phyloP scores from a whole-genome alignment of 2,888 invertebrate genomes.

The Xylocampa areola region DNA sequence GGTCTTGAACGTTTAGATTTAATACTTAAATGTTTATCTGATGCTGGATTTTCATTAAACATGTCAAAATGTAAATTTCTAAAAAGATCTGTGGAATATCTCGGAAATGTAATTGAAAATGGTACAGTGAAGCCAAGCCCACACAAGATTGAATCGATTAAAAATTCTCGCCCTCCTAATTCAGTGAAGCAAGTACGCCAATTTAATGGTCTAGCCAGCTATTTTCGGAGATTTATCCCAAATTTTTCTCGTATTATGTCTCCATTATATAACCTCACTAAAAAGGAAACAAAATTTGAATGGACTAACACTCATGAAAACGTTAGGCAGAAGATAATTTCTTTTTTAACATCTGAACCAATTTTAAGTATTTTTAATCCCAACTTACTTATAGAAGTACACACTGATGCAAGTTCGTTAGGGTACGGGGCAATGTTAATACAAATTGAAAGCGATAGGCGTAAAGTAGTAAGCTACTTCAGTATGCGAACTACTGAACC shows the following conservation, averaged over 20 bases:
- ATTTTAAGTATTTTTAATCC: neutral
- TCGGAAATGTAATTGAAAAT: conserved; percentile 1
- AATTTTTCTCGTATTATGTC: conserved; percentile 1
- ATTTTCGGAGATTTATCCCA: conserved; percentile 3
- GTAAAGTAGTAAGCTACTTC: neutral
- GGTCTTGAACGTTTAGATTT: neutral
- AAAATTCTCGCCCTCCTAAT: neutral
- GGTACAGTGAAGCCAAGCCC: neutral
- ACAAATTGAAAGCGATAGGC: neutral
- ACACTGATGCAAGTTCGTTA: neutral
- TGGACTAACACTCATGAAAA: neutral
- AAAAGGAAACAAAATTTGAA: neutral
- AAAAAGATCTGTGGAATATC: neutral
- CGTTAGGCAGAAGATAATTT: neutral
- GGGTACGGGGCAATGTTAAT: conserved; percentile 1
- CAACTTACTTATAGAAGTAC: neutral
- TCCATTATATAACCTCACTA: neutral
- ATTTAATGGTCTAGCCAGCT: conserved; percentile 2
- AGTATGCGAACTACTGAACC: neutral
- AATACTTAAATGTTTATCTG: neutral
- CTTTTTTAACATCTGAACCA: neutral
- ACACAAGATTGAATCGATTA: neutral
- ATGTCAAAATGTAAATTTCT: conserved; percentile 2
- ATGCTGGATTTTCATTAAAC: neutral
- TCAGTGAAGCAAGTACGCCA: neutral